Conservation (phyloP, 2,797 vertebrate species). For the Falco biarmicus region DNA sequence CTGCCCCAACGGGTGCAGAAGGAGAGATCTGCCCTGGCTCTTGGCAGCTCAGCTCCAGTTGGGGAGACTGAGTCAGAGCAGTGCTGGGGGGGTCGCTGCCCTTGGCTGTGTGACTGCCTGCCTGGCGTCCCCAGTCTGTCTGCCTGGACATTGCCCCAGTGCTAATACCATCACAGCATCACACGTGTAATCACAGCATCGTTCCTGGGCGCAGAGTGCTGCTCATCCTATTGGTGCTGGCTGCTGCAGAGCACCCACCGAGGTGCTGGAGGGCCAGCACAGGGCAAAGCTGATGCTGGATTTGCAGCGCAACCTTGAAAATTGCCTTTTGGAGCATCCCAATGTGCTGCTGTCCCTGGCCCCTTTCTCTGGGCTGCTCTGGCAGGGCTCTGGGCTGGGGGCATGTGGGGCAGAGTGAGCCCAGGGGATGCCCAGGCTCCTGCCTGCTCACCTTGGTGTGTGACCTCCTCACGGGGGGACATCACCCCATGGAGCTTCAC, state of each 20-base stretch:
- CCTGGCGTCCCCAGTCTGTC: not conserved
- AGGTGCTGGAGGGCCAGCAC: not conserved
- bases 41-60: not conserved
- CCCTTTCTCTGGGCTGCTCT: not conserved
- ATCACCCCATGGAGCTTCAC: not conserved
- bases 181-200: fast-evolving
- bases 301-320: not conserved
- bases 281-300: no score
- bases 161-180: not conserved
- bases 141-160: not conserved
- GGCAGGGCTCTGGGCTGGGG: not conserved
- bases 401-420: not conserved
- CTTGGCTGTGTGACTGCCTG: not conserved
- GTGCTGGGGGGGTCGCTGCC: not conserved
- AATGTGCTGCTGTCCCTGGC: not conserved
- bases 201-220: not conserved
- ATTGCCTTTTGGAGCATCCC: not conserved
- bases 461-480: not conserved
- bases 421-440: not conserved
- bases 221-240: not conserved
- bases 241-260: not conserved
- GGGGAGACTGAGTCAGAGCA: not conserved
- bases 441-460: not conserved
- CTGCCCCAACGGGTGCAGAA: not conserved
- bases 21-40: not conserved